Conservation (phyloP, 2,888 invertebrate species). For the Diarsia mendica region DNA sequence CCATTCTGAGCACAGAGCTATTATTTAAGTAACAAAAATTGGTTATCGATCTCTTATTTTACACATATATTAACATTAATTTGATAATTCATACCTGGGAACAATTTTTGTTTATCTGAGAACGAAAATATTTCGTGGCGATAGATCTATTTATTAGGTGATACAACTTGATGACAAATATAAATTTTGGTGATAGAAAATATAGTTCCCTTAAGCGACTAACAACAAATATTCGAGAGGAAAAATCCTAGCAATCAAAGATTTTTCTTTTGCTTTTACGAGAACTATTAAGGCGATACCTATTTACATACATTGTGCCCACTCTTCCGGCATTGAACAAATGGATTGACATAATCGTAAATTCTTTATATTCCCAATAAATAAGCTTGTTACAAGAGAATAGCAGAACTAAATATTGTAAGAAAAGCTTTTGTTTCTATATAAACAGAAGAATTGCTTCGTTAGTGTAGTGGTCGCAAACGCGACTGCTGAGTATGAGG, state of each 20-base stretch:
- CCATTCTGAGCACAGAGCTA: too few species aligned
- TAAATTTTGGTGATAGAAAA: too few species aligned
- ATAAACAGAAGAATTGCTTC: not conserved
- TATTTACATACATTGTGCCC: slow-evolving; percentile 30
- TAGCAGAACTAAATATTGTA: not conserved
- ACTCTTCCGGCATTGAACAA: slow-evolving; percentile 31
- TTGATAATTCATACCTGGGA: too few species aligned
- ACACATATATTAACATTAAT: too few species aligned
- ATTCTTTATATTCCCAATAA: slow-evolving; percentile 27
- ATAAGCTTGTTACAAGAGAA: slow-evolving; percentile 18
- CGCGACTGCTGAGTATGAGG: too few species aligned
- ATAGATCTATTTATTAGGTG: too few species aligned
- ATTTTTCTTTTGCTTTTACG: slow-evolving; percentile 24
- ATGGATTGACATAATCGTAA: slow-evolving; percentile 42
- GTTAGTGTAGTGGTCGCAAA: too few species aligned
- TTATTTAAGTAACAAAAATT: too few species aligned
- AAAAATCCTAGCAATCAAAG: slow-evolving; percentile 35
- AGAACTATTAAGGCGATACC: slow-evolving; percentile 18
- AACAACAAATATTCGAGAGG: slow-evolving; percentile 29
- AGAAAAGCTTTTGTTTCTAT: slow-evolving; percentile 29
- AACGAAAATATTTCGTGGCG: too few species aligned
- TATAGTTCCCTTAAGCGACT: slow-evolving; percentile 8
- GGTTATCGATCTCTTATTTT: too few species aligned
- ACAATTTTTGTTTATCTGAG: too few species aligned
- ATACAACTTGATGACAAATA: too few species aligned